These are phyloP conservation scores for Solea senegalensis DNA, from an alignment of 2,113 vertebrate genomes.

Conservation along the genomic window DNA sequence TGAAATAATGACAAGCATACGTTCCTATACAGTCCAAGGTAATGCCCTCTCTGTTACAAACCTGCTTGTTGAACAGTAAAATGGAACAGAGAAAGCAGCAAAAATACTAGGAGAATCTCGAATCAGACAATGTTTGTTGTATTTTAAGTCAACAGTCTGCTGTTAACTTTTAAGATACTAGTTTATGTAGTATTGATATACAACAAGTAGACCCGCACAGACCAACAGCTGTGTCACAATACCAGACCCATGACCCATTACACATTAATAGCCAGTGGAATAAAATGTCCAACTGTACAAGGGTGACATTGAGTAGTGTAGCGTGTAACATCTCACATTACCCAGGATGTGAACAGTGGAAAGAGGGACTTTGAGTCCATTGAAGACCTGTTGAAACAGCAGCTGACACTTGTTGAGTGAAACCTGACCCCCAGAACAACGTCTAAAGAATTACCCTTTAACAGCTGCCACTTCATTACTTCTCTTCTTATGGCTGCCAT, in stretches of 20 bases:
- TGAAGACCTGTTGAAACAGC: slow-evolving; percentile 41
- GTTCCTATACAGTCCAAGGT: neutral
- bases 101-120: neutral
- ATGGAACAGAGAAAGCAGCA: neutral
- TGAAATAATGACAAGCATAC: neutral
- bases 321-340: neutral
- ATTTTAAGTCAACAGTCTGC: too few species aligned
- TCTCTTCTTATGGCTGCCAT: neutral
- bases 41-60: neutral
- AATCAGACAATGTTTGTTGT: too few species aligned
- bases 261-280: neutral
- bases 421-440: slow-evolving; percentile 34
- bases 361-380: neutral
- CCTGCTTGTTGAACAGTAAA: neutral
- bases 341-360: neutral
- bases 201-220: neutral
- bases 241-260: neutral
- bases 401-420: slow-evolving; percentile 29
- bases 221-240: neutral
- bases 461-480: neutral
- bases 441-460: slow-evolving; percentile 22
- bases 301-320: neutral
- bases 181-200: neutral
- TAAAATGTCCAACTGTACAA: neutral
- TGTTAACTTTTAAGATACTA: too few species aligned